Evolutionary conservation across 1,140 invertebrate species (phyloP), one percentile per base, ranked within the genome.

Genomic region (Mycetomoellerius zeteki): DNA sequence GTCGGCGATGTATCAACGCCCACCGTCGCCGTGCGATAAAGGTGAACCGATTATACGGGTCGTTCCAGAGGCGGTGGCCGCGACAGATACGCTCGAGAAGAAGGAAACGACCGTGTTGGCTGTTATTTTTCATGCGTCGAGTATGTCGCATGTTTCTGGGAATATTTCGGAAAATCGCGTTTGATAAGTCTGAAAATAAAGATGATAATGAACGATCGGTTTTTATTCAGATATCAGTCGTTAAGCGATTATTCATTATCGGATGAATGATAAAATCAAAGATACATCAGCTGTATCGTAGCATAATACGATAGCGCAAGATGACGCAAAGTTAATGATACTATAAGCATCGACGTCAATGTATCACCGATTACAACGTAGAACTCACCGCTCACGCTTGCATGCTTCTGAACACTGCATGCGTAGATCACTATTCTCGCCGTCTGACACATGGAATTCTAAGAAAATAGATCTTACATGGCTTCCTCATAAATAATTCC

Each of bases 1-100:
- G 54, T 56, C n/a, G 69, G n/a, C 80, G 21, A 73, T 84, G 27
- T 73, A 75, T 84, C 80, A 75, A 84, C 80, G 80, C 80, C 67
- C 80, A 73, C 80, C 43, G 37, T 14, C 37, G 54, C 37, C 52
- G 37, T 24, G 80, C 65, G 65, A 50, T 75, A 60, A 62, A 84
- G 47, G 64, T 84, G 80, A 69, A 54, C 37, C 69, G 80, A 62
- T 84, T 43, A 54, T 47, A 60, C 37, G 37, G 54, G 12, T 43
- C 56, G 80, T 82, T 82, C 71, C 54, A 54, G 24, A 47, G n/a
- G 19, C 67, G 54, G 6, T 14, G 33, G 30, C 14, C 8, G 33
- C 73, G 73, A 27, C 33, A 3, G 14, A 24, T 4, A 12, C 33
- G 19, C 47, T 50, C 30, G 50, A 58, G n/a, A 60, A 73, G 37